phyloP scores from a whole-genome alignment of 64 coral and sea anemone genomes.

The Porites lutea region DNA sequence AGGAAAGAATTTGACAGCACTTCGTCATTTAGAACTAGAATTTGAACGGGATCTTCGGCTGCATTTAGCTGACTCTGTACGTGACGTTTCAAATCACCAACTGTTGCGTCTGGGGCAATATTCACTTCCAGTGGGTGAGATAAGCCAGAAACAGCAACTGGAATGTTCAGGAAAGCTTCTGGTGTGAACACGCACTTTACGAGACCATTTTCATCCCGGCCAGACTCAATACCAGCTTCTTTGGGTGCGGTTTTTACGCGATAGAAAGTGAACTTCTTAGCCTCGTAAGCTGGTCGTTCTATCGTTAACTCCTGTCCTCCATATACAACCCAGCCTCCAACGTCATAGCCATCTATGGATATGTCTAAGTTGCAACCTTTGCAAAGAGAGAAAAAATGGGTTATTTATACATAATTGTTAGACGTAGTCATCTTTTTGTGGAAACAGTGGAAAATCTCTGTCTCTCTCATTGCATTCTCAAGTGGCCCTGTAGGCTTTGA shows the following conservation, averaged over 20 bases:
- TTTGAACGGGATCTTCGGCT: background rate
- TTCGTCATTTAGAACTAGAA: background rate
- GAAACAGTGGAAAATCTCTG: too few relatives aligned
- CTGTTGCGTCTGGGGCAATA: background rate
- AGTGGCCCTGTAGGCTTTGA: too few relatives aligned
- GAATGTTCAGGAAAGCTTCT: constrained; percentile 31
- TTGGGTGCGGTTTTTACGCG: constrained; percentile 42
- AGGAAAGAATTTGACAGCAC: background rate
- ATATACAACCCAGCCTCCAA: constrained; percentile 41
- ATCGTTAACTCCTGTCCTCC: constrained; percentile 19
- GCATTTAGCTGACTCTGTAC: background rate
- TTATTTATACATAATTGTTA: background rate
- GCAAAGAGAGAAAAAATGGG: background rate
- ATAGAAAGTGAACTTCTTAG: constrained; percentile 58
- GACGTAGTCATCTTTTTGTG: too few relatives aligned
- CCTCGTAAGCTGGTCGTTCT: constrained; percentile 32
- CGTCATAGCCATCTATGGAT: constrained; percentile 58
- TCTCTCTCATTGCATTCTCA: too few relatives aligned
- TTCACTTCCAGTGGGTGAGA: background rate
- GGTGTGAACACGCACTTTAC: constrained; percentile 41
- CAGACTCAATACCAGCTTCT: constrained; percentile 41
- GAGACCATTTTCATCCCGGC: constrained; percentile 16
- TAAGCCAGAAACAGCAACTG: background rate
- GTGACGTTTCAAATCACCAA: constrained; percentile 9
- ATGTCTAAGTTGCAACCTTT: constrained; percentile 50